These are phyloP conservation scores for Rhagonycha lutea DNA, from an alignment of 2,888 invertebrate species.

Conservation along the genomic window DNA sequence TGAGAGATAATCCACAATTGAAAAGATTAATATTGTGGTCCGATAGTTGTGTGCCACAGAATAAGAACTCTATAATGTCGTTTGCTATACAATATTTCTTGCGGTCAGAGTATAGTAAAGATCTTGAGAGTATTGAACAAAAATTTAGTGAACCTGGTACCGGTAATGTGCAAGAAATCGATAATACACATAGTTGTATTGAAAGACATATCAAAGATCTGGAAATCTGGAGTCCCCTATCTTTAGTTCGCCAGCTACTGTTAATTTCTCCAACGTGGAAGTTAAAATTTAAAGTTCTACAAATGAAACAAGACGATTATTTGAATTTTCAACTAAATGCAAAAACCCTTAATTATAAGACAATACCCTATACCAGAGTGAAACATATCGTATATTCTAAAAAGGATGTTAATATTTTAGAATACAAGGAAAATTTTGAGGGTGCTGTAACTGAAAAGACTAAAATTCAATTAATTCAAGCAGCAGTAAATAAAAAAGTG, in stretches of 20 bases:
- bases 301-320: too few species aligned
- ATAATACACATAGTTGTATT: too few species aligned
- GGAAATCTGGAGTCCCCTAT: too few species aligned
- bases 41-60: slow-evolving; percentile 9
- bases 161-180: neutral
- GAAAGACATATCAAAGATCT: neutral
- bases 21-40: slow-evolving; percentile 6
- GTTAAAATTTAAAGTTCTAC: too few species aligned
- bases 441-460: neutral
- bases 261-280: too few species aligned
- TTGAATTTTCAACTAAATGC: too few species aligned
- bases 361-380: too few species aligned
- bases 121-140: neutral
- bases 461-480: neutral
- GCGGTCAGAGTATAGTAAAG: neutral
- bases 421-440: neutral
- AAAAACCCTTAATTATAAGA: too few species aligned
- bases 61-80: neutral
- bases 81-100: too few species aligned
- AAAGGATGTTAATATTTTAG: neutral
- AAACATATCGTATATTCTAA: too few species aligned
- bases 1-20: neutral
- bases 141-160: neutral
- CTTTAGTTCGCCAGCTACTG: too few species aligned
- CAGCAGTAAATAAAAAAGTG: neutral